Evolutionary conservation across 1,140 invertebrate species (phyloP).

Genomic region (Cryptotermes secundus): DNA sequence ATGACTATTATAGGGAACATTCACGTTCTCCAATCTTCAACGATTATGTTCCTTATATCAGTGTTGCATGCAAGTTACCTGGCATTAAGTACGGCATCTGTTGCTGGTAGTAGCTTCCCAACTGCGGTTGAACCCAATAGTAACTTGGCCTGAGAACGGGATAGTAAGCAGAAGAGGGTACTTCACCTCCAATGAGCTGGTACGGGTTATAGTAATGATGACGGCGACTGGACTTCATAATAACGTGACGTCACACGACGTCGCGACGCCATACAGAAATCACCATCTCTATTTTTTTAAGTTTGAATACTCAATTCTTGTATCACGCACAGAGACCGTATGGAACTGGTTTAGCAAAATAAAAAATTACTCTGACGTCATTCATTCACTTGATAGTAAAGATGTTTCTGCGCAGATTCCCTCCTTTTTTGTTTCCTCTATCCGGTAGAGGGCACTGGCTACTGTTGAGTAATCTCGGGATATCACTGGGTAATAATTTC

Average conservation of each 20-base stretch:
- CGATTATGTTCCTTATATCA: too few relatives aligned
- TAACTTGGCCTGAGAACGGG: constrained; percentile 28
- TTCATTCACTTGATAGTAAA: background rate
- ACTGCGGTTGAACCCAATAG: constrained; percentile 30
- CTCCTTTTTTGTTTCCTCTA: background rate
- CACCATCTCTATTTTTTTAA: constrained; percentile 18
- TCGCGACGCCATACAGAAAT: constrained; percentile 26
- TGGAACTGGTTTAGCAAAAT: background rate
- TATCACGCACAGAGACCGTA: background rate
- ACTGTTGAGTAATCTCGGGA: background rate
- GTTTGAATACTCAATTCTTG: background rate
- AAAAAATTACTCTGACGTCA: constrained; percentile 1
- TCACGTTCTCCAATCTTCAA: too few relatives aligned
- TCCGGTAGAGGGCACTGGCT: background rate
- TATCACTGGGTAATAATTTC: background rate
- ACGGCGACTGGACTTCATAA: constrained; percentile 35
- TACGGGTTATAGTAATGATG: constrained; percentile 34
- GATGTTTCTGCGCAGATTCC: background rate
- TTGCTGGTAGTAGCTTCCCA: constrained; percentile 27
- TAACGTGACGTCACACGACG: constrained; percentile 31
- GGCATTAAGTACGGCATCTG: constrained; percentile 33
- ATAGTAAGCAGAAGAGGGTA: constrained; percentile 27
- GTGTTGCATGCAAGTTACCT: constrained; percentile 19
- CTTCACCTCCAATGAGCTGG: constrained; percentile 30
- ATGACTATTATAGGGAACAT: too few relatives aligned